phyloP scores from a whole-genome alignment of 1,140 invertebrate genomes.

The Pseudomyrmex concolor region DNA sequence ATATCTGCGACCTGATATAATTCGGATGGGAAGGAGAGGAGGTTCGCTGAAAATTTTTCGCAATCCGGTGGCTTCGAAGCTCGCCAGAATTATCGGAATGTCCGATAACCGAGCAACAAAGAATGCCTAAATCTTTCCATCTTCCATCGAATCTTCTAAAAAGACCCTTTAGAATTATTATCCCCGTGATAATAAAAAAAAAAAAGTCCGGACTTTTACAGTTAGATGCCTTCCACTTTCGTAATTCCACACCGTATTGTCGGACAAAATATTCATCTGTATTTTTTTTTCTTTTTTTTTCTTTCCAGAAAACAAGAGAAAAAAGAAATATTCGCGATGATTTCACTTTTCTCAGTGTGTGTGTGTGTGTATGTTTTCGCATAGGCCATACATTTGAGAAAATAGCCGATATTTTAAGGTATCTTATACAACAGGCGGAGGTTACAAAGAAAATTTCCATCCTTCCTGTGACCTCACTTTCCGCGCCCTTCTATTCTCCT shows the following conservation, averaged over 20 bases:
- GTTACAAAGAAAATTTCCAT: conserved; percentile 44
- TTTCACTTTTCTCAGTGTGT: neutral
- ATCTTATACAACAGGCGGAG: conserved; percentile 13
- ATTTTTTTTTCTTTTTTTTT: no score
- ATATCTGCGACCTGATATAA: conserved; percentile 39
- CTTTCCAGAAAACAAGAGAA: no score
- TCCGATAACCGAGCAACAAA: conserved; percentile 41
- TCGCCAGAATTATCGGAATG: conserved; percentile 1
- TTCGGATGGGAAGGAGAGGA: neutral
- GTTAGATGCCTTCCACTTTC: neutral
- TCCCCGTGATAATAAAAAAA: no score
- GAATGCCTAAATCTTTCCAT: conserved; percentile 11
- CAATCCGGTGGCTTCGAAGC: conserved; percentile 3
- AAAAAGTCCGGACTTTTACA: neutral
- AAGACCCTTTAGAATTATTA: neutral
- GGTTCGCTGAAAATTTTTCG: conserved; percentile 38
- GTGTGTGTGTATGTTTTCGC: no score
- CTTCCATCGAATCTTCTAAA: neutral
- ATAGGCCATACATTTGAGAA: conserved; percentile 12
- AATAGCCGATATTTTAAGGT: conserved; percentile 18
- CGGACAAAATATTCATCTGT: no score
- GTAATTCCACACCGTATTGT: neutral
- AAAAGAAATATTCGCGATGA: no score
- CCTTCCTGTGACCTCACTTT: conserved; percentile 26
- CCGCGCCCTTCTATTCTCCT: neutral